Evolutionary conservation across 2,888 invertebrate species (phyloP).

Genomic region (Lucinisca nassula): DNA sequence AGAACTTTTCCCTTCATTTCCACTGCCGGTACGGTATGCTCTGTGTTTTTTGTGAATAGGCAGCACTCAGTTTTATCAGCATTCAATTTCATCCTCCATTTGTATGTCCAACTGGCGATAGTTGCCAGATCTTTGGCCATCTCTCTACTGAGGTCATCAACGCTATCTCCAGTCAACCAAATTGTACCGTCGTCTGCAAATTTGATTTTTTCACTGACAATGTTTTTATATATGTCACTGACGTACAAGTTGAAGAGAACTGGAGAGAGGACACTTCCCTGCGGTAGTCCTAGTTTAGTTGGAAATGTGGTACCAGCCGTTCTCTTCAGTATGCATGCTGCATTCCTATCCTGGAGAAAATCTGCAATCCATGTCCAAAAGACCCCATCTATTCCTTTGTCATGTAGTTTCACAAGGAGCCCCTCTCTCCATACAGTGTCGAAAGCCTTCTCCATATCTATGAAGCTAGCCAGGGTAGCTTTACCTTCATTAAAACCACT

Average conservation of each 20-base stretch:
- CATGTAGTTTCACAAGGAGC: slow-evolving; percentile 17
- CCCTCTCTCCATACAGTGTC: slow-evolving; percentile 50
- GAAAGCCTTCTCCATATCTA: slow-evolving; percentile 48
- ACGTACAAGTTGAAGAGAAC: slow-evolving; percentile 31
- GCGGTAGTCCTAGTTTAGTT: slow-evolving; percentile 30
- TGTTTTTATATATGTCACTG: slow-evolving; percentile 1
- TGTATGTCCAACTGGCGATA: slow-evolving; percentile 12
- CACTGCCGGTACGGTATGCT: neutral
- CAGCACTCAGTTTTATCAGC: slow-evolving; percentile 3
- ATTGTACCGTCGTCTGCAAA: slow-evolving; percentile 51
- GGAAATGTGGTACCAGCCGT: neutral
- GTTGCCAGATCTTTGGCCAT: neutral
- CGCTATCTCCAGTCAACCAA: slow-evolving; percentile 19
- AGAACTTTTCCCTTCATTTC: neutral
- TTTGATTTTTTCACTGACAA: slow-evolving; percentile 12
- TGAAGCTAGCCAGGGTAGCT: neutral
- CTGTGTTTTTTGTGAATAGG: neutral
- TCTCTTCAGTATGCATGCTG: neutral
- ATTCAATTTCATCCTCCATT: slow-evolving; percentile 33
- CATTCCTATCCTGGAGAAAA: slow-evolving; percentile 16
- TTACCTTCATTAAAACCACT: slow-evolving; percentile 34
- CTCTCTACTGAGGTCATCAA: neutral
- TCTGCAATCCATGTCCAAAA: slow-evolving; percentile 24
- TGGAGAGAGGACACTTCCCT: slow-evolving; percentile 40
- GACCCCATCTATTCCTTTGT: slow-evolving; percentile 18